Percentiles rank a stretch among this genome's conserved stretches.
Evolutionary conservation across 1,140 invertebrate species (phyloP).

Genomic region (Drosophila pachea): DNA sequence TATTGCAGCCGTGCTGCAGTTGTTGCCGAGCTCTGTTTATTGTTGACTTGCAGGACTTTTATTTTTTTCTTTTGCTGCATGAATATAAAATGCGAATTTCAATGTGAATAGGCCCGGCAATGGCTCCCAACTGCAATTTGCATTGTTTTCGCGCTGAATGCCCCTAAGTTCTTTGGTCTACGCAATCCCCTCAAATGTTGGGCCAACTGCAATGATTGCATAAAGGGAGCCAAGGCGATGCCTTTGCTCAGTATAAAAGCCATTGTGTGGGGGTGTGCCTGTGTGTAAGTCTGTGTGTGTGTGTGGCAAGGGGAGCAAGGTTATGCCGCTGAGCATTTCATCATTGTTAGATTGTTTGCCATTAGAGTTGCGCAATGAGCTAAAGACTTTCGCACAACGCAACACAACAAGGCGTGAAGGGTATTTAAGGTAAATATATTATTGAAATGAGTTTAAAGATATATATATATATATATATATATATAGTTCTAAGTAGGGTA

Average conservation of each 20-base stretch:
- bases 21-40: slow-evolving; percentile 32
- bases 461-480: too few relatives aligned
- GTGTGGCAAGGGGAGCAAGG: slow-evolving; percentile 37
- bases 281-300: slow-evolving; percentile 10
- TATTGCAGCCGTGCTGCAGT: too few relatives aligned
- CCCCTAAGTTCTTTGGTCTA: slow-evolving; percentile 29
- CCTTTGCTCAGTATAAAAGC: slow-evolving; percentile 23
- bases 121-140: slow-evolving; percentile 50
- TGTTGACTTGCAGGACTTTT: slow-evolving; percentile 54
- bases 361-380: slow-evolving; percentile 31
- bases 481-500: neutral
- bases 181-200: slow-evolving; percentile 25
- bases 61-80: slow-evolving; percentile 54
- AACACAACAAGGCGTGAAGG: slow-evolving; percentile 3
- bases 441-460: neutral
- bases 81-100: slow-evolving; percentile 68
- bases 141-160: slow-evolving; percentile 67
- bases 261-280: slow-evolving; percentile 13
- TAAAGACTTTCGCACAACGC: slow-evolving; percentile 4
- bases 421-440: neutral
- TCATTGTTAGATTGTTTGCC: slow-evolving; percentile 33
- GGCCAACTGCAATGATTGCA: slow-evolving; percentile 64
- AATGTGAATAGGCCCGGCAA: slow-evolving; percentile 72
- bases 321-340: slow-evolving; percentile 37
- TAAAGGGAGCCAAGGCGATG: slow-evolving; percentile 49